These are phyloP conservation scores for Stegophylla sp. DNA, from an alignment of 2,888 invertebrate genomes.

Conservation along the genomic window DNA sequence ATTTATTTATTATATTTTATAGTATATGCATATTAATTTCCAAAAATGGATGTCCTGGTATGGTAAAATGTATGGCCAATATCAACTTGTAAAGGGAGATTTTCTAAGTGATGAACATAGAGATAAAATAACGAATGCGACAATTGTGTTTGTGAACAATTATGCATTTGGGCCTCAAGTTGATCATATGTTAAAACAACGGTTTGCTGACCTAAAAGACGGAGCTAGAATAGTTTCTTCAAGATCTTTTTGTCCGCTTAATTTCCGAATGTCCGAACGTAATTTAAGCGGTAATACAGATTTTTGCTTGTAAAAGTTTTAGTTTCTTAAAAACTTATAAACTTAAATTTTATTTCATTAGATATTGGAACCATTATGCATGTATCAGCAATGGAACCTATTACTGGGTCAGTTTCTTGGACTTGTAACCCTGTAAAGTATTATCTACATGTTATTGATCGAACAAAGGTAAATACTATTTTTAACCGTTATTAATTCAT, in stretches of 20 bases:
- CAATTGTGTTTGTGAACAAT: slow-evolving; percentile 98
- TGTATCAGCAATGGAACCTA: slow-evolving; percentile 93
- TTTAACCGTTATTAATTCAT: not conserved
- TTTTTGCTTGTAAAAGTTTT: slow-evolving; percentile 42
- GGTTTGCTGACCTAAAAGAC: slow-evolving; percentile 94
- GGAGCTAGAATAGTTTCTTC: slow-evolving; percentile 97
- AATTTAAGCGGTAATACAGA: slow-evolving; percentile 80
- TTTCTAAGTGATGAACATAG: slow-evolving; percentile 91
- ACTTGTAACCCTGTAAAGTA: slow-evolving; percentile 98
- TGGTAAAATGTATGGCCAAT: slow-evolving; percentile 91
- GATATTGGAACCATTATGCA: slow-evolving; percentile 99
- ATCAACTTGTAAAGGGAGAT: slow-evolving; percentile 91
- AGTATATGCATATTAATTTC: slow-evolving; percentile 90
- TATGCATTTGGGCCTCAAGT: slow-evolving; percentile 98
- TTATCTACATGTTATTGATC: slow-evolving; percentile 97
- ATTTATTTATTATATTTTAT: slow-evolving; percentile 61
- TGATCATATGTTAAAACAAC: slow-evolving; percentile 94
- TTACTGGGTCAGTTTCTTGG: slow-evolving; percentile 97
- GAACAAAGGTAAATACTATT: slow-evolving; percentile 73
- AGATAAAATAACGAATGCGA: slow-evolving; percentile 91
- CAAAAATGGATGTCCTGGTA: slow-evolving; percentile 98
- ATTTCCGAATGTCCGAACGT: slow-evolving; percentile 96
- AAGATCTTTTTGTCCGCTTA: slow-evolving; percentile 97
- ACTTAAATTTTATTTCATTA: slow-evolving; percentile 64
- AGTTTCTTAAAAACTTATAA: slow-evolving; percentile 20